Evolutionary conservation across 2,888 invertebrate species (phyloP).

Genomic region (Cremastinae sp.): DNA sequence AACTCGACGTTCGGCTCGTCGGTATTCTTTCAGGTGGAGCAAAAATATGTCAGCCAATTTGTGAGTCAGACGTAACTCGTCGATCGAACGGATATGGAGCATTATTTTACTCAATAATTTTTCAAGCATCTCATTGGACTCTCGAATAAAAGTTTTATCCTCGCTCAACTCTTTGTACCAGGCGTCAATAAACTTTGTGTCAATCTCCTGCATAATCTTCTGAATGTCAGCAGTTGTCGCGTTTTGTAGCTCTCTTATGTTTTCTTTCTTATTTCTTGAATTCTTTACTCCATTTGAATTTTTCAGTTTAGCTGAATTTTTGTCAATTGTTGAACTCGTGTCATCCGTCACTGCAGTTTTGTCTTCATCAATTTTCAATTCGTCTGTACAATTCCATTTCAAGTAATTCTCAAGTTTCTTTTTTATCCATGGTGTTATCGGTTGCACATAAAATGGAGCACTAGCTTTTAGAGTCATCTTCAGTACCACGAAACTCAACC

Average conservation of each 20-base stretch:
- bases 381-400: neutral
- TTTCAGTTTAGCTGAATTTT: neutral
- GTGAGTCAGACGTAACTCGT: slow-evolving; percentile 78
- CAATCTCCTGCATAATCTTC: slow-evolving; percentile 79
- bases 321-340: neutral
- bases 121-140: slow-evolving; percentile 79
- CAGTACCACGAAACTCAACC: slow-evolving; percentile 72
- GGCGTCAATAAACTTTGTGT: slow-evolving; percentile 80
- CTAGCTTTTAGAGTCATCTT: slow-evolving; percentile 72
- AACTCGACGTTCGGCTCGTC: slow-evolving; percentile 76
- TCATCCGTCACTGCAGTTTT: no score
- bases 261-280: slow-evolving; percentile 14
- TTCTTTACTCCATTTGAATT: neutral
- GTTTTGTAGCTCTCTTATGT: slow-evolving; percentile 30
- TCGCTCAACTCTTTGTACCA: slow-evolving; percentile 82
- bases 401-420: slow-evolving; percentile 58
- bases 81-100: slow-evolving; percentile 77
- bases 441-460: slow-evolving; percentile 67
- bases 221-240: slow-evolving; percentile 63
- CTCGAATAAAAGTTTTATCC: slow-evolving; percentile 80
- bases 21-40: slow-evolving; percentile 85
- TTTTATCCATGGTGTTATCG: slow-evolving; percentile 68
- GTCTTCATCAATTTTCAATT: no score
- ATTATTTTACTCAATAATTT: slow-evolving; percentile 78
- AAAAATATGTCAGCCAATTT: slow-evolving; percentile 82